Percentiles rank a stretch among this genome's conserved stretches.
These are phyloP conservation scores for Telmatochromis sp. DNA, from an alignment of 2,113 vertebrate genomes.

Conservation along the genomic window DNA sequence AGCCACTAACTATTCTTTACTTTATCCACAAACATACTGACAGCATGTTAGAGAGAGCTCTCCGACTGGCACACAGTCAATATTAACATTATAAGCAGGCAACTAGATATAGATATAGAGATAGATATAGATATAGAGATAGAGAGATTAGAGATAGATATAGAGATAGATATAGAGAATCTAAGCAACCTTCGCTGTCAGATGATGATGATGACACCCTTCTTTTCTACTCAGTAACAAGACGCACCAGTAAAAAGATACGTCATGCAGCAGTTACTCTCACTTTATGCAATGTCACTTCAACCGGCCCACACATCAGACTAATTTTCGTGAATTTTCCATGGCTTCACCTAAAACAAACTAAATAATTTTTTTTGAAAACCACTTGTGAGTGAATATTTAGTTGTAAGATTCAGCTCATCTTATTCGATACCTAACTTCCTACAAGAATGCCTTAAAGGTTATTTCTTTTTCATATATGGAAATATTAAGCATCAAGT, in stretches of 20 bases:
- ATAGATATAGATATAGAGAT: no score
- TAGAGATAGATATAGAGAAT: no score
- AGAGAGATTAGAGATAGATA: no score
- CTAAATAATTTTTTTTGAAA: accelerated
- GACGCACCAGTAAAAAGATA: neutral
- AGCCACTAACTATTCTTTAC: neutral
- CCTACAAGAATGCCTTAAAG: neutral
- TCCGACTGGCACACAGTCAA: neutral
- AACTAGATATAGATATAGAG: neutral
- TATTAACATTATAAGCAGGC: neutral
- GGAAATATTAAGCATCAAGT: neutral
- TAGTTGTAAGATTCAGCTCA: neutral
- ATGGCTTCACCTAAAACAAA: neutral
- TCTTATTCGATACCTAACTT: neutral
- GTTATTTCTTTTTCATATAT: accelerated
- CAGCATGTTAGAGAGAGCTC: neutral
- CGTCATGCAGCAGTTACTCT: neutral
- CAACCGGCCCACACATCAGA: neutral
- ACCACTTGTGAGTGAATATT: neutral
- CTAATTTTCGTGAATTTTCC: neutral
- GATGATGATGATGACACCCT: no score
- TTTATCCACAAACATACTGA: neutral
- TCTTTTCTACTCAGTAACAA: neutral
- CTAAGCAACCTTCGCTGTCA: neutral
- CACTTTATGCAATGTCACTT: neutral